Conservation (phyloP, 2,113 vertebrate genomes). For the Limanda limanda region DNA sequence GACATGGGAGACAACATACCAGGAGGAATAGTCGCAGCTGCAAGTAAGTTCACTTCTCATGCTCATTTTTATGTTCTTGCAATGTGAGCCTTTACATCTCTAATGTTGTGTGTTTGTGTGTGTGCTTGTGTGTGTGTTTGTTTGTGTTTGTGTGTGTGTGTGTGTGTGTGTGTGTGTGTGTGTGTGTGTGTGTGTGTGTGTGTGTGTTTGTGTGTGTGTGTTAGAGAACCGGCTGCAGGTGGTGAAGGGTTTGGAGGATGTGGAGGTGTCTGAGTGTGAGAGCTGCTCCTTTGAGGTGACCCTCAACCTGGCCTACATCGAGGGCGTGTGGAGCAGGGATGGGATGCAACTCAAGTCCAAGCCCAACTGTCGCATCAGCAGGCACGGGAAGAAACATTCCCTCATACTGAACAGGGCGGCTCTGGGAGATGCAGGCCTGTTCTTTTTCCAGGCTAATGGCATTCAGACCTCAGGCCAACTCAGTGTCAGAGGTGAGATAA, state of each 20-base stretch:
- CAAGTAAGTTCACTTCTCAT: slow-evolving; percentile 61
- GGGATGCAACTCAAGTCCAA: slow-evolving; percentile 85
- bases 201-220: slow-evolving; percentile 11
- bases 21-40: slow-evolving; percentile 74
- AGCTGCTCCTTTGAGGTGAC: slow-evolving; percentile 87
- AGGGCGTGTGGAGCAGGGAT: slow-evolving; percentile 88
- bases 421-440: slow-evolving; percentile 85
- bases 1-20: slow-evolving; percentile 71
- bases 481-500: slow-evolving; percentile 85
- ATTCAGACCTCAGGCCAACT: slow-evolving; percentile 86
- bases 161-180: slow-evolving; percentile 7
- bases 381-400: slow-evolving; percentile 85
- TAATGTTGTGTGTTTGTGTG: not conserved
- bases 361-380: slow-evolving; percentile 80
- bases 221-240: slow-evolving; percentile 90
- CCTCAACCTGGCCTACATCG: slow-evolving; percentile 87
- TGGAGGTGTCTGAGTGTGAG: slow-evolving; percentile 85
- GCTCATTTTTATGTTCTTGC: not conserved
- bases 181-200: not conserved
- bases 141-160: not conserved
- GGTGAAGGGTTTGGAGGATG: slow-evolving; percentile 85
- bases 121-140: too few relatives aligned
- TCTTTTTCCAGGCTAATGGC: slow-evolving; percentile 88
- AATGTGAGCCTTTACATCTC: not conserved
- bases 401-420: slow-evolving; percentile 84